Evolutionary conservation across 2,888 invertebrate genomes (phyloP).

Genomic region (Melipona bicolor): DNA sequence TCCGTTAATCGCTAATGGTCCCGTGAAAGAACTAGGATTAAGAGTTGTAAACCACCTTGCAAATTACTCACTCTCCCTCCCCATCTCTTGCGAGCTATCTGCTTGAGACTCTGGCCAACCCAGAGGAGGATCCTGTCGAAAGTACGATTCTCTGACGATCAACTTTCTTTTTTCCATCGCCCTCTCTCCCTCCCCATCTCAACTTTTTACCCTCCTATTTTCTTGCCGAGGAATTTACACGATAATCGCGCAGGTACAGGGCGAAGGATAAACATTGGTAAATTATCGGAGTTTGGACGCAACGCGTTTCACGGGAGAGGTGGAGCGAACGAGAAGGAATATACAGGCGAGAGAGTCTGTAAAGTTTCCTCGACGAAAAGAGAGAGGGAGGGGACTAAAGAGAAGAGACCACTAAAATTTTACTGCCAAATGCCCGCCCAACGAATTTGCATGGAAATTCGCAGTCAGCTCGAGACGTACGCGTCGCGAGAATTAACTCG

Average conservation of each 20-base stretch:
- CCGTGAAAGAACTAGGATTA: constrained; percentile 78
- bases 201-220: not conserved
- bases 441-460: constrained; percentile 81
- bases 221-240: not conserved
- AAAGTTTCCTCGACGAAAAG: constrained; percentile 65
- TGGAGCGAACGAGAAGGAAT: constrained; percentile 60
- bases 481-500: constrained; percentile 72
- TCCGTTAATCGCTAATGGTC: constrained; percentile 79
- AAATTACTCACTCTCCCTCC: constrained; percentile 71
- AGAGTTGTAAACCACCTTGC: constrained; percentile 77
- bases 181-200: no score
- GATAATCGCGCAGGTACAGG: not conserved
- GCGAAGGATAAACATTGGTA: not conserved
- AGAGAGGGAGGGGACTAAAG: not conserved
- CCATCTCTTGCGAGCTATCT: not conserved
- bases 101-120: no score
- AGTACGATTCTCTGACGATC: not conserved
- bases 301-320: not conserved
- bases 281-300: not conserved
- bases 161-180: not conserved
- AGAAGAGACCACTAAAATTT: constrained; percentile 77
- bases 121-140: not conserved
- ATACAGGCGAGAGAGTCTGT: constrained; percentile 59
- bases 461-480: constrained; percentile 61
- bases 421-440: constrained; percentile 74